A percentile compares a stretch with the other conserved stretches of the same genome.
Evolutionary conservation across 2,113 vertebrate species (phyloP).

Genomic region (Bos indicus): DNA sequence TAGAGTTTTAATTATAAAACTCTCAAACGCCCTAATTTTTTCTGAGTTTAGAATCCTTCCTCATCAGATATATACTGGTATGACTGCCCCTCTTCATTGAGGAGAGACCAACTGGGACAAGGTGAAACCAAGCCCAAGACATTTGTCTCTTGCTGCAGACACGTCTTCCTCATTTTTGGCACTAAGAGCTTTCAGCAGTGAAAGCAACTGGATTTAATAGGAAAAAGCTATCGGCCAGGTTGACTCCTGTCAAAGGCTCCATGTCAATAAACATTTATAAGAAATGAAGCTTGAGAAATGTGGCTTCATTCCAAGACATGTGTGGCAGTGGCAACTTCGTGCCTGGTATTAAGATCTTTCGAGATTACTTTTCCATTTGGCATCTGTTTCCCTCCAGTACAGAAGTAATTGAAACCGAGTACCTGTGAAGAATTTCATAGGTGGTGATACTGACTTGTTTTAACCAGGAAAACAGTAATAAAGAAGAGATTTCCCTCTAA

Average conservation of each 20-base stretch:
- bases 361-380: slow-evolving; percentile 12
- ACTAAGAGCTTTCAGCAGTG: background rate
- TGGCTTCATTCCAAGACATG: slow-evolving; percentile 4
- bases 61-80: background rate
- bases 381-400: background rate
- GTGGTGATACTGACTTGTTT: background rate
- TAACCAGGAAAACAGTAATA: background rate
- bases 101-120: background rate
- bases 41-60: background rate
- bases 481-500: background rate
- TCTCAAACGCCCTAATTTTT: background rate
- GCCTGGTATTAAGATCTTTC: background rate
- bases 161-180: slow-evolving; percentile 36
- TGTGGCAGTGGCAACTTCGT: background rate
- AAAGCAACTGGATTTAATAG: slow-evolving; percentile 35
- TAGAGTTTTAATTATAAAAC: background rate
- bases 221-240: slow-evolving; percentile 37
- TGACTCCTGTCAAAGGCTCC: slow-evolving; percentile 36
- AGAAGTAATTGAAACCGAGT: background rate
- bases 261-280: slow-evolving; percentile 40
- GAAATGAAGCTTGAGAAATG: slow-evolving; percentile 11
- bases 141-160: slow-evolving; percentile 1
- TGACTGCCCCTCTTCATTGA: background rate
- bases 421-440: slow-evolving; percentile 6
- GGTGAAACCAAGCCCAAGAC: background rate